Base-by-base conservation (phyloP, 2,113 vertebrate species). In the Hoplias malabaricus region DNA sequence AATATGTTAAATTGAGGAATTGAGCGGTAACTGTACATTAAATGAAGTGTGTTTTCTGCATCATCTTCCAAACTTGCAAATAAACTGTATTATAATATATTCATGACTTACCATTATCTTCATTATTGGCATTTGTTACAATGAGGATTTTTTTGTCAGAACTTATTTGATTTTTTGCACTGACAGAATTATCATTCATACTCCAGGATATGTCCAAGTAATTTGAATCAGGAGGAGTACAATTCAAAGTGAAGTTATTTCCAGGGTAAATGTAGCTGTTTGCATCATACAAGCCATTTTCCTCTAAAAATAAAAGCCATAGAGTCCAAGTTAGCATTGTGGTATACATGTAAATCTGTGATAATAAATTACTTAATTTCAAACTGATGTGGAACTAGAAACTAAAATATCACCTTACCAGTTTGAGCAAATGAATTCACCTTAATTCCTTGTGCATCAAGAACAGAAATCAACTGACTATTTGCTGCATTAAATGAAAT, bases 211-310 rank as follows among this genome's bases (percentile, higher is more conserved):
- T n/a, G 19, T 2, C 4, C 14, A 5, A 0, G 0, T 0, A 13
- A n/a, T 7, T 67, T 6, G n/a, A 10, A 21, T 1, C 42, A 8
- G 40, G 3, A 38, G 31, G 3, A 2, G 13, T 16, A 19, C 78
- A 79, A 25, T 3, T 50, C 38, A 79, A 38, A 46, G 0, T 14
- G 0, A 79, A 42, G 29, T 29, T 3, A 23, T 23, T 8, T 14
- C 34, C 70, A 16, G 78, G 78, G 57, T 73, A 79, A 19, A 79
- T 73, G 13, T 23, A 2, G 2, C 2, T 23, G 25, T 7, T 50
- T 34, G 7, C n/a, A 53, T 33, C 0, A 19, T 25, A n/a, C 25
- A 79, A 21, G 16, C 43, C 1, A 36, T 0, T 42, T 0, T 68
- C 34, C 12, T 12, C 78, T 74, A 11, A 11, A 66, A 80, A 8